Base-by-base conservation (phyloP, 2,888 invertebrate genomes). In the Protophormia terraenovae region DNA sequence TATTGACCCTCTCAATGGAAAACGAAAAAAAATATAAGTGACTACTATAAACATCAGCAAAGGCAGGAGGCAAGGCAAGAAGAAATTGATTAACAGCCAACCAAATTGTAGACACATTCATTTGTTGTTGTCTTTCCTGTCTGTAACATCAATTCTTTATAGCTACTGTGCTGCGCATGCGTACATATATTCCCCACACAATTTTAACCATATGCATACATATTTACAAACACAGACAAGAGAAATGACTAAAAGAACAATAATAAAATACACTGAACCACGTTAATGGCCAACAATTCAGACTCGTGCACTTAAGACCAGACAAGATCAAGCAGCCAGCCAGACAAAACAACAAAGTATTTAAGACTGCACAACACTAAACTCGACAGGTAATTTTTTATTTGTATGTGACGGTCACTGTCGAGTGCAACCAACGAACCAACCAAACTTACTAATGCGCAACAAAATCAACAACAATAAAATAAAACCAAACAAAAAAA, bases 101-200 rank as follows among this genome's bases (percentile, higher is more conserved):
- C 82, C 50, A 71, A 77, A 83, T 78, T 81, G 69, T 71, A 83
- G 86, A 86, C 80, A 81, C 78, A 79, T 79, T 72, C 78, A 81
- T 77, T 76, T 81, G 75, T 86, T 84, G 82, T 80, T 83, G 78
- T 72, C 78, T 83, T 81, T 72, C 41, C 72, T 80, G 84, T 84
- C 84, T 84, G 66, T 55, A 72, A 81, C 72, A 73, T 80, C 80
- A 73, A 69, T 82, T 82, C 69, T 67, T 62, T 73, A 75, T 87
- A 83, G 88, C 89, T 87, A 88, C 87, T 86, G 87, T 89, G 86
- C 60, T 87, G 84, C 87, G 88, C 87, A 86, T 87, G 87, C 87
- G 80, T 83, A n/a, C n/a, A n/a, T n/a, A 78, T 78, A 45, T 62
- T 75, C 67, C 76, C 67, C 53, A 80, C 22, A 45, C 22, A 22